Base-by-base conservation (phyloP, 2,113 vertebrate species). In the Platanista minor region DNA sequence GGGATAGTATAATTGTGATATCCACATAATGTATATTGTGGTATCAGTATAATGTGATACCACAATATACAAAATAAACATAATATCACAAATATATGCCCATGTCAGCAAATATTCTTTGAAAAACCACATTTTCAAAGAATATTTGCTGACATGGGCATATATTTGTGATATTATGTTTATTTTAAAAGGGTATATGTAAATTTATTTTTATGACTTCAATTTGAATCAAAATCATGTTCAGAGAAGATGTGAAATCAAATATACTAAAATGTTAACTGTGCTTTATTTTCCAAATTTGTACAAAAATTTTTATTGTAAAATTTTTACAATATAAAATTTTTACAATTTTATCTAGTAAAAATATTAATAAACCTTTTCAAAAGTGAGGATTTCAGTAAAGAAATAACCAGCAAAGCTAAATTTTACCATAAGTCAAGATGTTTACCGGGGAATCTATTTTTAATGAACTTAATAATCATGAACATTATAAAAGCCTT, bases 91-190 rank as follows among this genome's bases (percentile, higher is more conserved):
- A 92, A 43, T 90, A 52, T 5, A 91, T 59, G 8, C 33, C 43
- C 23, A 43, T 43, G 15, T 83, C 64, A 92, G 54, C 33, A 94
- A 80, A 72, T 90, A 92, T 72, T 81, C 87, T 87, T 96, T 90
- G 84, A 96, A 89, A 86, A 93, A 52, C 46, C 59, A 90, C 67
- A 61, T 67, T 92, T 96, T 96, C 84, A 90, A 96, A 87, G 87
- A 81, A 72, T 92, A 90, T 72, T 80, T 94, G 33, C 54, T 92
- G 64, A 83, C 15, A 43, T 43, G 23, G 43, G 33, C 8, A 59
- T 91, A 5, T 52, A 90, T 43, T 92, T 96, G 46, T 85, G 52
- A 72, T 67, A 83, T n/a, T 39, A 41, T n/a, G 6, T 57, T 89
- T 91, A 77, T 78, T 95, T 87, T 25, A 67, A 96, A 93, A 77